Percentiles rank a stretch among this genome's conserved stretches.
phyloP scores from a whole-genome alignment of 1,140 invertebrate genomes.

The Holcopasites calliopsidis region DNA sequence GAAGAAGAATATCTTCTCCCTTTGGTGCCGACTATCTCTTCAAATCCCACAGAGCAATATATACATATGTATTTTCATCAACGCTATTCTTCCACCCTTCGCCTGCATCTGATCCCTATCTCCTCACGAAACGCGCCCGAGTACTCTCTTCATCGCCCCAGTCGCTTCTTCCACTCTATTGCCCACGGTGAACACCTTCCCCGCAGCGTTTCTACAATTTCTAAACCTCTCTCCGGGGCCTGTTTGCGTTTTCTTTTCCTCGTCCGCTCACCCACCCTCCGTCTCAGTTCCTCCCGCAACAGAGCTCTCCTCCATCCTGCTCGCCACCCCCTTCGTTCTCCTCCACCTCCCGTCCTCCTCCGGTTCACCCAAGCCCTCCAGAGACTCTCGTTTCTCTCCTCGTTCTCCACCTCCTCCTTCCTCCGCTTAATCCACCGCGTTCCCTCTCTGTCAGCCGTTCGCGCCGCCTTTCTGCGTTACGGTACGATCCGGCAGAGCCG shows the following conservation, averaged over 20 bases:
- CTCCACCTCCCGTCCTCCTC: slow-evolving; percentile 4
- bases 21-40: no score
- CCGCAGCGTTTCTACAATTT: slow-evolving; percentile 24
- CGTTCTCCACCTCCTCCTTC: slow-evolving; percentile 18
- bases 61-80: slow-evolving; percentile 24
- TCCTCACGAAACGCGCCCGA: not conserved
- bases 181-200: not conserved
- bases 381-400: slow-evolving; percentile 19
- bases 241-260: not conserved
- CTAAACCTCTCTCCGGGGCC: not conserved
- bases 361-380: not conserved
- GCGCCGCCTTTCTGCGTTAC: slow-evolving; percentile 69
- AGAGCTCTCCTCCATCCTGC: slow-evolving; percentile 15
- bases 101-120: slow-evolving; percentile 1
- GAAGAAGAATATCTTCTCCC: no score
- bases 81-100: not conserved
- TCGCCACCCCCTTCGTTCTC: slow-evolving; percentile 28
- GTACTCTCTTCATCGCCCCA: slow-evolving; percentile 32
- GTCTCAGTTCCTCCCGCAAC: slow-evolving; percentile 8
- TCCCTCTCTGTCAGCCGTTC: slow-evolving; percentile 51
- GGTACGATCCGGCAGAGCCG: slow-evolving; percentile 68
- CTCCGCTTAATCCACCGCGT: no score
- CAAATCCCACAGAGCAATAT: not conserved
- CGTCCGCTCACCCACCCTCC: not conserved
- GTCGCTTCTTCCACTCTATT: not conserved